Percentiles rank a stretch among this genome's conserved stretches.
These are phyloP conservation scores for Meloidogyne exigua DNA, from an alignment of 1,140 invertebrate genomes.

Conservation along the genomic window DNA sequence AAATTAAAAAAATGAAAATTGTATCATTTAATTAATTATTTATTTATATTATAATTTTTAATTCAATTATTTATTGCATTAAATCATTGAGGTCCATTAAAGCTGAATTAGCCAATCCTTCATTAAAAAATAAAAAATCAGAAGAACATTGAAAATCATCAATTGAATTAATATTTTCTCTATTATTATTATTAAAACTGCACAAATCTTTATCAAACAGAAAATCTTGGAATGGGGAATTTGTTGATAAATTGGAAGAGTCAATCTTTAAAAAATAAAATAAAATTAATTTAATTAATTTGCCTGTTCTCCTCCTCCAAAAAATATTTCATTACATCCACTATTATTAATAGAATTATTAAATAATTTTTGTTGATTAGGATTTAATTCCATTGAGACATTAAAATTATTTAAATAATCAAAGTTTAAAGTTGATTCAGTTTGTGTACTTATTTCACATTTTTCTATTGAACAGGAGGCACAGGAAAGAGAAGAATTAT, in stretches of 20 bases:
- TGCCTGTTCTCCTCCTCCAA: neutral
- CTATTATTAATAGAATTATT: neutral
- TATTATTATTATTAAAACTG: neutral
- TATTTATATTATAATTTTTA: neutral
- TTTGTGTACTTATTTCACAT: conserved; percentile 28
- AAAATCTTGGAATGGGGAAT: conserved; percentile 2
- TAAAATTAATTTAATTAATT: neutral
- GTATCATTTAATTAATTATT: no score
- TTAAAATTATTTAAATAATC: neutral
- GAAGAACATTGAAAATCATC: neutral
- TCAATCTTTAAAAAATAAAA: neutral
- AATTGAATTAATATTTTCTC: neutral
- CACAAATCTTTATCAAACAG: neutral
- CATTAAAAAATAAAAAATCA: neutral
- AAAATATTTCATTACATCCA: neutral
- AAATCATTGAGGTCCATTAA: neutral
- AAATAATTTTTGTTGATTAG: neutral
- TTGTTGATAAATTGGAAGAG: neutral
- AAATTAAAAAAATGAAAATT: no score
- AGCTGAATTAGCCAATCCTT: neutral
- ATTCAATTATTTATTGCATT: neutral
- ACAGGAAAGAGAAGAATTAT: neutral
- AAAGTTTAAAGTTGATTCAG: neutral
- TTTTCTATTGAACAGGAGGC: neutral
- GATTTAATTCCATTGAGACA: neutral